Evolutionary conservation across 2,113 vertebrate genomes (phyloP), one percentile per base, ranked within the genome.

Genomic region (Vulpes ferrilata): DNA sequence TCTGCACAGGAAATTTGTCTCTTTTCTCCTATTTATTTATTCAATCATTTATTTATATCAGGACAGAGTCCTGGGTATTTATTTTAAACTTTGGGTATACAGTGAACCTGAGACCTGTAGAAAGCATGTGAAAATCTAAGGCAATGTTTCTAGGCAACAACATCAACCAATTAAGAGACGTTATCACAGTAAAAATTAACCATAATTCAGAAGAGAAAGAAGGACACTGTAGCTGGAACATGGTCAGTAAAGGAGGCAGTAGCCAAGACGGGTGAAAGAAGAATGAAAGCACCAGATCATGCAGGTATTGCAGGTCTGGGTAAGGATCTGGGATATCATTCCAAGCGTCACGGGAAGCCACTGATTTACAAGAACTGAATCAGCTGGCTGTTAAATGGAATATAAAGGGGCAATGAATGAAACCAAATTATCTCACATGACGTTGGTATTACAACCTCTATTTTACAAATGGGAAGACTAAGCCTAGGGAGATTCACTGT

Each of bases 341-440:
- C 59, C 38, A 82, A 85, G 69, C 35, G 60, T 19, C 16, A 35
- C 12, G 11, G 38, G 22, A 94, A 92, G 48, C 10, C 55, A 83
- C 0, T 88, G 35, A 74, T 43, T 81, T 80, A 60, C 64, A 57
- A 62, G n/a, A 87, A 93, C 73, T 90, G 86, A 83, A 71, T 30
- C 35, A 76, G 8, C 38, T 51, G 9, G 30, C 5, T 88, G 4
- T 86, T 89, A 81, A 5, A 62, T 76, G 62, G 12, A 53, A 15
- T 73, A 32, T 73, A 55, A 78, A 93, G 62, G 27, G 15, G 43
- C 32, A 92, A 69, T 81, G 4, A 92, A 94, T 59, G 19, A 48
- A 92, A 83, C 23, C 53, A 87, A 94, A 93, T 90, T 65, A 73
- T 65, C 25, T 93, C 74, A 93, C 19, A 43, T 48, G 62, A 83